Evolutionary conservation across 2,888 invertebrate species (phyloP).

Genomic region (Drosophila borealis): DNA sequence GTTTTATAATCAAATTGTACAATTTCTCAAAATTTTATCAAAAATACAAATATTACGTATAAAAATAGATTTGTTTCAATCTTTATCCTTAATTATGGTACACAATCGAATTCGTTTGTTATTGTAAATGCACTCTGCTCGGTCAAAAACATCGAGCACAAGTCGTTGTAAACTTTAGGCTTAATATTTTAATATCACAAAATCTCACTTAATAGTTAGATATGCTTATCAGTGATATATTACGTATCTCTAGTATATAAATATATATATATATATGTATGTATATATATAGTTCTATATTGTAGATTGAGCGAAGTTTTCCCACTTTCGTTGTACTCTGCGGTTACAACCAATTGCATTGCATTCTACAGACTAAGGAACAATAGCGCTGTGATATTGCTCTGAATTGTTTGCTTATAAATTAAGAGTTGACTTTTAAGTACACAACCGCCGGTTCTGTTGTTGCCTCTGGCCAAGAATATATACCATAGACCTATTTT

Average conservation of each 20-base stretch:
- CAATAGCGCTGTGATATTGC: constrained; percentile 83
- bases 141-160: constrained; percentile 60
- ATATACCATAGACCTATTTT: constrained; percentile 20
- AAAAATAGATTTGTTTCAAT: constrained; percentile 57
- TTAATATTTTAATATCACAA: constrained; percentile 73
- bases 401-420: constrained; percentile 40
- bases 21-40: constrained; percentile 21
- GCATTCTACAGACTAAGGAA: constrained; percentile 75
- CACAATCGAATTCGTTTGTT: constrained; percentile 48
- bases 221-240: constrained; percentile 66
- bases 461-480: constrained; percentile 63
- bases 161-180: constrained; percentile 76
- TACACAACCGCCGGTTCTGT: constrained; percentile 82
- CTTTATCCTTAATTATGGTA: constrained; percentile 18
- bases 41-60: constrained; percentile 70
- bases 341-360: constrained; percentile 72
- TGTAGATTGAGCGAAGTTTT: constrained; percentile 78
- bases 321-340: constrained; percentile 79
- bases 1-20: constrained; percentile 19
- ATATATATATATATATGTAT: constrained; percentile 27
- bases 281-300: constrained; percentile 25
- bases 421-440: constrained; percentile 71
- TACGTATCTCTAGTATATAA: constrained; percentile 46
- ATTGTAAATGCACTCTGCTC: constrained; percentile 67
- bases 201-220: constrained; percentile 69